Evolutionary conservation across 2,113 vertebrate species (phyloP).

Genomic region (Eidolon helvum): DNA sequence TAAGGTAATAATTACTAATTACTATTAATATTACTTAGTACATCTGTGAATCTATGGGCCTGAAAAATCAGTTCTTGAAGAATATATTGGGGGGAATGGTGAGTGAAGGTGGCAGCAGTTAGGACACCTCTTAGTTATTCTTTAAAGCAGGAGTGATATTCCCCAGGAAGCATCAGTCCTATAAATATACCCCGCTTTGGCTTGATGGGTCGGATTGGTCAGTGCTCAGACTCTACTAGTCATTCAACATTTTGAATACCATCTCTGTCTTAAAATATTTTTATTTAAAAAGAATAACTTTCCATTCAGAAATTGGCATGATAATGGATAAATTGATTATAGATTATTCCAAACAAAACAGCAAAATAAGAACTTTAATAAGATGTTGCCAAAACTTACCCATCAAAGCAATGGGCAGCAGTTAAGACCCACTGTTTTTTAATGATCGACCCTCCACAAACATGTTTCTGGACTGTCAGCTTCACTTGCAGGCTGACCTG

Average conservation of each 20-base stretch:
- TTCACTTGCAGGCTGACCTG: slow-evolving; percentile 85
- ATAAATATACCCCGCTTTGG: neutral
- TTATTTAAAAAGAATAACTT: neutral
- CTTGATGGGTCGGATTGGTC: neutral
- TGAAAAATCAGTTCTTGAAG: neutral
- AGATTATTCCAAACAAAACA: neutral
- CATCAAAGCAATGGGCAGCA: slow-evolving; percentile 84
- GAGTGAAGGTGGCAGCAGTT: fast-evolving
- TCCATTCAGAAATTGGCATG: neutral
- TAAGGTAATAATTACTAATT: neutral
- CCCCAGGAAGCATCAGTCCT: fast-evolving
- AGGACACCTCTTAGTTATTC: no score
- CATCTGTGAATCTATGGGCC: neutral
- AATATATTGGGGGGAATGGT: neutral
- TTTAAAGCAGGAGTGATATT: no score
- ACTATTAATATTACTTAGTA: neutral
- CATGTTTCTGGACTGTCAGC: slow-evolving; percentile 64
- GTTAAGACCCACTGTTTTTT: slow-evolving; percentile 83
- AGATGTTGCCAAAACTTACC: slow-evolving; percentile 71
- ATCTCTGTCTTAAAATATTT: neutral
- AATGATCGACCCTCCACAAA: slow-evolving; percentile 86
- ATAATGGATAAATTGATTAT: neutral
- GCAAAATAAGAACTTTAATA: neutral
- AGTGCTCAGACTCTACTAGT: neutral
- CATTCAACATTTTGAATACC: neutral